Conservation (phyloP, 2,113 vertebrate species). For the Corydoras maculifer region DNA sequence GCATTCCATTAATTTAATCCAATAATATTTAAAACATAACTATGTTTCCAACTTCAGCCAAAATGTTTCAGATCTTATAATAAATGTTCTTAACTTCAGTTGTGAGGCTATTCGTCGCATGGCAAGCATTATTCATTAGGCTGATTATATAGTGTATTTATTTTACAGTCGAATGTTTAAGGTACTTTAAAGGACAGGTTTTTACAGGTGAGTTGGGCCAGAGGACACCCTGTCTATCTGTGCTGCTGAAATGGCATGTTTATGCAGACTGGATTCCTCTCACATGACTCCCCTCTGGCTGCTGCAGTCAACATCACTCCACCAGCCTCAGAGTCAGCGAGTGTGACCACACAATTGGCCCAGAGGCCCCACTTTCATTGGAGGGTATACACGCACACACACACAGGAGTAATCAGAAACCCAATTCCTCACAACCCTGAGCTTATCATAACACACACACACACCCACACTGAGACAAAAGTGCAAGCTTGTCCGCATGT, state of each 20-base stretch:
- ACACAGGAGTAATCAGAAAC: conserved; percentile 70
- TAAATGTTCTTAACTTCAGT: no score
- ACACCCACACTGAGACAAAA: conserved; percentile 9
- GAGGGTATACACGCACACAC: conserved; percentile 43
- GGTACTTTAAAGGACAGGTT: conserved; percentile 15
- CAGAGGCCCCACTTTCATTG: conserved; percentile 59
- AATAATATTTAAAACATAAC: no score
- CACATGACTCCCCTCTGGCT: conserved; percentile 71
- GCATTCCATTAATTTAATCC: no score
- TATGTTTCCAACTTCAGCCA: no score
- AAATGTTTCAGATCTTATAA: no score
- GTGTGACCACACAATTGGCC: conserved; percentile 72
- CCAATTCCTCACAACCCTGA: conserved; percentile 60
- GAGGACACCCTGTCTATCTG: conserved; percentile 40
- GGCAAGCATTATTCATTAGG: no score
- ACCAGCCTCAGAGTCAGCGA: conserved; percentile 67
- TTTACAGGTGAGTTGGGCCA: conserved; percentile 43
- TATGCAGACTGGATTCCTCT: conserved; percentile 67
- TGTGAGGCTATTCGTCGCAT: no score
- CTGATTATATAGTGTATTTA: no score
- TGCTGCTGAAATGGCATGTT: conserved; percentile 39
- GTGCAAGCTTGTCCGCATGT: conserved; percentile 29
- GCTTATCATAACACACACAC: conserved; percentile 68
- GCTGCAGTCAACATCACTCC: conserved; percentile 72
- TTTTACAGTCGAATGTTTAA: neutral